These are phyloP conservation scores for Coecobrya sp. DNA, from an alignment of 2,888 invertebrate species.

Conservation along the genomic window DNA sequence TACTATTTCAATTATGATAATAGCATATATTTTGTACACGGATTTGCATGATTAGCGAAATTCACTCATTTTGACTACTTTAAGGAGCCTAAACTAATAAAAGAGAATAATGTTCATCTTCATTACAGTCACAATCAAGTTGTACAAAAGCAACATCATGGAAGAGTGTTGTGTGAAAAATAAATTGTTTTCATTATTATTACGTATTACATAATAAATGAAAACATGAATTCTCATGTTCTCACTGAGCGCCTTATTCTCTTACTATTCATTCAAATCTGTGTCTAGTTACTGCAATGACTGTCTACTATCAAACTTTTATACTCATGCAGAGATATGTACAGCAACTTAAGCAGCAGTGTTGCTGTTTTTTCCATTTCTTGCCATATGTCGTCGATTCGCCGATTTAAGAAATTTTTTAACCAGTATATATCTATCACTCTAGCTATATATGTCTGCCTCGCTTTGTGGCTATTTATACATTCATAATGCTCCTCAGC, in stretches of 20 bases:
- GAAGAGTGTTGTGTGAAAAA: not conserved
- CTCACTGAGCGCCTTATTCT: not conserved
- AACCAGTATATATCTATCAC: no score
- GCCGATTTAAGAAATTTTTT: constrained; percentile 78
- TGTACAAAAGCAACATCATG: not conserved
- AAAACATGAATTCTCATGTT: constrained; percentile 32
- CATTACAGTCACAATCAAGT: no score
- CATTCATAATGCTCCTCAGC: not conserved
- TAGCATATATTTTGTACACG: no score
- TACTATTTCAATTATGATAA: no score
- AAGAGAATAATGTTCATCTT: no score
- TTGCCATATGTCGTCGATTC: constrained; percentile 80
- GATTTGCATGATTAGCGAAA: no score
- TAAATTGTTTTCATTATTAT: constrained; percentile 6
- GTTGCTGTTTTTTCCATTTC: constrained; percentile 53
- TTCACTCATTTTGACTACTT: no score
- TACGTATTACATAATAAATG: not conserved
- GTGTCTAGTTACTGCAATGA: no score
- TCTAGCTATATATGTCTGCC: not conserved
- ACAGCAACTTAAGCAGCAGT: not conserved
- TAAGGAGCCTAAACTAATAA: no score
- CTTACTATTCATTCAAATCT: not conserved
- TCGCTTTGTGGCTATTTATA: not conserved
- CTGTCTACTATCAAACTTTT: no score
- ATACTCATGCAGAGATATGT: no score